Base-by-base conservation (phyloP, 2,888 invertebrate genomes). In the Acholoe squamosa region DNA sequence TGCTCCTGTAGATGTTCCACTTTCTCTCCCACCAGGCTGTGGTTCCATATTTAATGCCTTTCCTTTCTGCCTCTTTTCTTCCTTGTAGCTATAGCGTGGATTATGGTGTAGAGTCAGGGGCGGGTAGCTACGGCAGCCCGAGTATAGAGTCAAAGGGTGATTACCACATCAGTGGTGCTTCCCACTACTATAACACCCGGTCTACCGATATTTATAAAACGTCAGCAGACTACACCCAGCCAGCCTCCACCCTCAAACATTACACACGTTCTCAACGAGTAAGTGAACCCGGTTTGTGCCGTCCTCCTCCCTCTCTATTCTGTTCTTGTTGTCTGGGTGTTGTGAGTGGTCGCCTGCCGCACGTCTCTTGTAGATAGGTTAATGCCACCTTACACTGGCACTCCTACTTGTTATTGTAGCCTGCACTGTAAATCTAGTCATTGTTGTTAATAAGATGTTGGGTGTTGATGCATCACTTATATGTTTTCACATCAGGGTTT, bases 201-300 rank as follows among this genome's bases (percentile, higher is more conserved):
- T 89, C 89, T 89, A 43, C 71, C 16, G 89, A 89, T 34, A 89
- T 89, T 67, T 89, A 89, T 89, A 89, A 89, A 61, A 67, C 89
- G 56, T 52, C 89, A 34, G 28, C 67, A 7, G 89, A 61, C n/a
- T 89, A 89, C 89, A 54, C 89, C 28, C 54, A 52, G n/a, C 25
- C 89, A 19, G 28, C 89, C 67, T 67, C 89, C 34, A 67, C 89
- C 31, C 89, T 89, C 33, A 89, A 89, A 89, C 71, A 89, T 56
- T 89, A 89, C 71, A 89, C 89, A 34, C 89, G 89, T n/a, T 89
- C 89, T 61, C 71, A 67, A 33, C 61, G 89, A 89, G 89, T 89
- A 89, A 89, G 89, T 89, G 86, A 25, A n/a, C 86, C 43, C 43
- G 43, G 43, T 43, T 43, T 43, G 43, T 43, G 43, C 43, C 52